phyloP scores from a whole-genome alignment of 2,888 invertebrate genomes.

The Halictus ligatus region DNA sequence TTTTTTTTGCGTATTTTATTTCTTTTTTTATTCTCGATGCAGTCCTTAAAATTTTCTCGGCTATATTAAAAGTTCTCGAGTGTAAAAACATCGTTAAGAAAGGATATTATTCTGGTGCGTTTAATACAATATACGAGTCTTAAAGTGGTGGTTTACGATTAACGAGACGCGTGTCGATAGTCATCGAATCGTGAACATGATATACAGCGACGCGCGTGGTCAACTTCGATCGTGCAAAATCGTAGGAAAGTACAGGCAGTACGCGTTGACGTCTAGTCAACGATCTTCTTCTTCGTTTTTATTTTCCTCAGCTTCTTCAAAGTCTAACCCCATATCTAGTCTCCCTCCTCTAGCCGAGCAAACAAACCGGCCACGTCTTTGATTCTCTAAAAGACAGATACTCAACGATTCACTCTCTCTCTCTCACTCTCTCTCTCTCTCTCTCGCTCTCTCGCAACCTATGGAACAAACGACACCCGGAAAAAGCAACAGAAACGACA shows the following conservation, averaged over 20 bases:
- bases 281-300: not conserved
- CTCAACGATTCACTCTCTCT: not conserved
- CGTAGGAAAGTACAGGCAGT: constrained; percentile 62
- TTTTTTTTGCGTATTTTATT: not conserved
- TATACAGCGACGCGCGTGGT: constrained; percentile 41
- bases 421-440: not conserved
- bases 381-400: constrained; percentile 3
- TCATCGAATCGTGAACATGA: constrained; percentile 26
- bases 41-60: constrained; percentile 45
- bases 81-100: constrained; percentile 69
- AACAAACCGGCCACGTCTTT: constrained; percentile 46
- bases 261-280: constrained; percentile 44
- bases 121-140: constrained; percentile 55
- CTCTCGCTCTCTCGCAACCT: not conserved
- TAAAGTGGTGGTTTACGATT: constrained; percentile 51
- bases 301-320: constrained; percentile 21
- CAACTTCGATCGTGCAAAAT: constrained; percentile 70
- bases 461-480: not conserved
- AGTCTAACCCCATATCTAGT: constrained; percentile 58
- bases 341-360: constrained; percentile 39
- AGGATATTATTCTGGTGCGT: constrained; percentile 60
- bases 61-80: constrained; percentile 65
- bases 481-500: not conserved
- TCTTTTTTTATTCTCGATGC: constrained; percentile 7
- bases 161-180: constrained; percentile 39